These are phyloP conservation scores for Hesperophylax magnus DNA, from an alignment of 1,140 invertebrate species.

Conservation along the genomic window DNA sequence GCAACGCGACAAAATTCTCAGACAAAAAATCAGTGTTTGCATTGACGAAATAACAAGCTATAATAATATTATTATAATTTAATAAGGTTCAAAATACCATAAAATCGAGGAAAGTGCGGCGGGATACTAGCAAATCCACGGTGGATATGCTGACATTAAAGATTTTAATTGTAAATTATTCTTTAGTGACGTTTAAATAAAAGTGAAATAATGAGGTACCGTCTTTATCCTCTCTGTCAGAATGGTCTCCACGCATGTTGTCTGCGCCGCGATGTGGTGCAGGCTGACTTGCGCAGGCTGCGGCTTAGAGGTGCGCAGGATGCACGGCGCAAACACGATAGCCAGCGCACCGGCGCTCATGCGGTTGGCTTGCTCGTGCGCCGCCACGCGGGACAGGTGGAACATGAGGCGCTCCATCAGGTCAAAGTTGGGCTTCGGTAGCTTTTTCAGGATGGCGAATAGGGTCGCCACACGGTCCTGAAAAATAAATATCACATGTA, in stretches of 20 bases:
- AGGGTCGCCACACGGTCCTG: conserved; percentile 87
- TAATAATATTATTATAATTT: no score
- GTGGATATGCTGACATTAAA: no score
- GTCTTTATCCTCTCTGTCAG: conserved; percentile 78
- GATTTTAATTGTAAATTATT: no score
- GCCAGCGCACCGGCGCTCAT: conserved; percentile 94
- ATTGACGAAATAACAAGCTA: no score
- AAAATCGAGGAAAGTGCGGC: no score
- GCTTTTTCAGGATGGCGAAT: conserved; percentile 89
- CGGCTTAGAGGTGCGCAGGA: conserved; percentile 87
- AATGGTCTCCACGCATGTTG: conserved; percentile 90
- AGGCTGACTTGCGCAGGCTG: conserved; percentile 92
- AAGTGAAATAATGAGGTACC: conserved; percentile 17
- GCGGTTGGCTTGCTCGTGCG: conserved; percentile 90
- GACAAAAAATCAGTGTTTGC: no score
- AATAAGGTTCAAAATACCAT: no score
- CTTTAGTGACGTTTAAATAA: no score
- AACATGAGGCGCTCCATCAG: conserved; percentile 94
- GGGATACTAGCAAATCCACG: no score
- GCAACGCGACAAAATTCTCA: no score
- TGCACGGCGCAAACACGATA: conserved; percentile 96
- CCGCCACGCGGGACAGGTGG: conserved; percentile 90
- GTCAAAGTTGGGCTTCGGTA: conserved; percentile 92
- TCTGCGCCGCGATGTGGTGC: conserved; percentile 84
- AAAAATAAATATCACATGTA: conserved; percentile 38